Percentiles rank a stretch among this genome's conserved stretches.
Conservation (phyloP, 2,797 vertebrate genomes). For the Tarsius wallacei region DNA sequence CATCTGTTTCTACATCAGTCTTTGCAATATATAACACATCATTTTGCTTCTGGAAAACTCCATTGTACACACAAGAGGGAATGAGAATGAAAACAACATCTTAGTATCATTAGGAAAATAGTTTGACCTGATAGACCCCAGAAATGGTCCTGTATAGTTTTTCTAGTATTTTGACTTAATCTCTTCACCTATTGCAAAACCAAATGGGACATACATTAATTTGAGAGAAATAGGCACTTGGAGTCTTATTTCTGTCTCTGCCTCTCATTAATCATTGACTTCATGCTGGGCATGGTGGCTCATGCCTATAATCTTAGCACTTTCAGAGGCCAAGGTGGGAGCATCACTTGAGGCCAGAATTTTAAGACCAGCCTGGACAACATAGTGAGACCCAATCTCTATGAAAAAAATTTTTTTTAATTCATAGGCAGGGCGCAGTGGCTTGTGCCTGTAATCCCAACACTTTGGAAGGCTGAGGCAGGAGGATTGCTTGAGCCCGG, state of each 20-base stretch:
- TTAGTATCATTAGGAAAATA: neutral
- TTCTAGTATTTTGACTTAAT: neutral
- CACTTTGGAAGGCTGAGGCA: too few species aligned
- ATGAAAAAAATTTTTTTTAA: too few species aligned
- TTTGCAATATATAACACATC: neutral
- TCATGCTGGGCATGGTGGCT: too few species aligned
- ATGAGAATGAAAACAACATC: neutral
- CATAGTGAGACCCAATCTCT: too few species aligned
- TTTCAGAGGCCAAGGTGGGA: too few species aligned
- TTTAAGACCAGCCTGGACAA: too few species aligned
- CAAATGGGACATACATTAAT: neutral
- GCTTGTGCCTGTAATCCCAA: too few species aligned
- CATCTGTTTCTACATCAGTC: neutral
- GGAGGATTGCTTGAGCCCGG: too few species aligned
- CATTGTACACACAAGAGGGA: neutral
- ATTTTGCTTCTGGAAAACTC: neutral
- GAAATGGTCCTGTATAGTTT: neutral
- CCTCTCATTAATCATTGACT: neutral
- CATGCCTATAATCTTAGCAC: too few species aligned
- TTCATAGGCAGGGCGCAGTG: too few species aligned
- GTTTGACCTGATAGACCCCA: neutral
- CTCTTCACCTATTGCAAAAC: neutral
- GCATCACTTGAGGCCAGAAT: too few species aligned
- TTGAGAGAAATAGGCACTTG: neutral
- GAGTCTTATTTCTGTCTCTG: neutral